Base-by-base conservation (phyloP, 2,888 invertebrate species). In the Lithophane leautieri region DNA sequence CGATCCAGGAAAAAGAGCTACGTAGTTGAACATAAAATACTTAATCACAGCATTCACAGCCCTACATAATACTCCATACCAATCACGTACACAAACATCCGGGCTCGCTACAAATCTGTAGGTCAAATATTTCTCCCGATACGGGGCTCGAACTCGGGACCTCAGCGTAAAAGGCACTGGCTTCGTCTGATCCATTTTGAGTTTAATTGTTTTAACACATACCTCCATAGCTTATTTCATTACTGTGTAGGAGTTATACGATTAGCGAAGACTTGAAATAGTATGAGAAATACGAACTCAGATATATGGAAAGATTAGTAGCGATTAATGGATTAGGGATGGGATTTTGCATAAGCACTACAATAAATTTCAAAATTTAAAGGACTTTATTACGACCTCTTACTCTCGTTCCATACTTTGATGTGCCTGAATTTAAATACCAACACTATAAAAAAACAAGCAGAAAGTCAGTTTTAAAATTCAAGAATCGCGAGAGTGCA, bases 61-160 rank as follows among this genome's bases (percentile, higher is more conserved):
- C 61, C 71, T 67, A 73, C 50, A 72, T 63, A 62, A 69, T 69
- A 25, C n/a, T 50, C 44, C 28, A 80, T 61, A 83, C 71, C 80
- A 83, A 83, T 77, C 83, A 83, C 80, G 72, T 76, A 70, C 83
- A 76, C 73, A 83, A 83, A 83, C 76, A 79, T 79, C 82, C 76
- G 82, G 79, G 56, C 76, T 28, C 47, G 76, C 68, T 73, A 83
- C 83, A 76, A 83, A 83, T 83, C 83, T 83, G 56, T 80, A 76
- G 82, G 82, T 83, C 83, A 83, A 83, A 83, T 83, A 83, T 73
- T 83, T 83, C 62, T 80, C 83, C 80, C 80, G 68, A 83, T 83
- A 83, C 68, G 82, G 82, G 58, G 14, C 79, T 79, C 83, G 73
- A 83, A 83, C 82, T 58, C 70, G 70, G 60, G 83, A 83, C 83